Evolutionary conservation across 2,888 invertebrate genomes (phyloP).

Genomic region (Pantelozetes paolii): DNA sequence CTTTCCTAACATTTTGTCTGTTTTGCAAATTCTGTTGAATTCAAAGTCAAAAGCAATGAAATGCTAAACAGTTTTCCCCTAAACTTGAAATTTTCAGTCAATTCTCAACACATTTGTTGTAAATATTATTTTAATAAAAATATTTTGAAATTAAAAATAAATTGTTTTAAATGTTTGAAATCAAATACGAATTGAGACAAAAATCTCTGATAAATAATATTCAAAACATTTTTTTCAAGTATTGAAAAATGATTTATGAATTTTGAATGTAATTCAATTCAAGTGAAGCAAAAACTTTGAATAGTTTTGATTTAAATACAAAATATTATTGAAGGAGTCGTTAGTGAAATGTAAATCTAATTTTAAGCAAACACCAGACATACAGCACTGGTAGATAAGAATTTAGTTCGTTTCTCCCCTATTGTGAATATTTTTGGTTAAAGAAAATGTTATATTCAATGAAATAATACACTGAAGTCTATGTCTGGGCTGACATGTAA

Average conservation of each 20-base stretch:
- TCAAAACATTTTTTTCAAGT: not conserved
- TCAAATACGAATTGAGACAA: no score
- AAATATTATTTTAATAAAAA: no score
- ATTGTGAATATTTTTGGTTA: conserved; percentile 6
- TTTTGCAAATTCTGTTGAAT: no score
- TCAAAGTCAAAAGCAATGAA: no score
- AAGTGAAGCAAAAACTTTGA: not conserved
- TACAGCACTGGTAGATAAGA: not conserved
- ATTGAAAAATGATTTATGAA: conserved; percentile 3
- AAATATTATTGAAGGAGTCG: not conserved
- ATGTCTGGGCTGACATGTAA: not conserved
- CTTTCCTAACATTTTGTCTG: no score
- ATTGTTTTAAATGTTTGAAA: no score
- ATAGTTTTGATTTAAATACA: not conserved
- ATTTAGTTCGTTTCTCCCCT: not conserved
- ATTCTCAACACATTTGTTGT: no score
- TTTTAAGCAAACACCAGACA: conserved; percentile 9
- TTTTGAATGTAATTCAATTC: not conserved
- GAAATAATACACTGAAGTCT: not conserved
- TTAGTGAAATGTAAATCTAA: not conserved
- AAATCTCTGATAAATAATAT: not conserved
- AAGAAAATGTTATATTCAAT: not conserved
- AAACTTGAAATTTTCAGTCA: no score
- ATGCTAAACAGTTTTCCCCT: no score
- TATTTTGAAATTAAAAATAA: no score